phyloP scores from a whole-genome alignment of 2,113 vertebrate species.

The Neolamprologus toae region DNA sequence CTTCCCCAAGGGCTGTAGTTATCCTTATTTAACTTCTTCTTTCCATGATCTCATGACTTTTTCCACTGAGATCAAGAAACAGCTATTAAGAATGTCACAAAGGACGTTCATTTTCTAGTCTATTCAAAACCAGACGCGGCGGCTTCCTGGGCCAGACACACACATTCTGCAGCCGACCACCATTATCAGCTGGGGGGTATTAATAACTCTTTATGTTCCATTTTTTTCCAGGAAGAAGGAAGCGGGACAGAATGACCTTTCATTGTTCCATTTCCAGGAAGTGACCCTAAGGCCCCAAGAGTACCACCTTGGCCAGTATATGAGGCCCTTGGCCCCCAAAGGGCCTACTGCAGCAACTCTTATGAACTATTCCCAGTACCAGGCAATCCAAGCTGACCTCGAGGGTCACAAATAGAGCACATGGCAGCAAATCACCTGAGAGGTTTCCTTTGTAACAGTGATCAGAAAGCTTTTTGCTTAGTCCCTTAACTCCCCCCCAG shows the following conservation, averaged over 20 bases:
- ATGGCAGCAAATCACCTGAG: conserved; percentile 18
- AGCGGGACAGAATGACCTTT: conserved; percentile 45
- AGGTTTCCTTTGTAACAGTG: conserved; percentile 28
- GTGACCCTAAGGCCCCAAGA: conserved; percentile 11
- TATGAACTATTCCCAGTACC: conserved; percentile 18
- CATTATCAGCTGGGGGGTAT: conserved; percentile 40
- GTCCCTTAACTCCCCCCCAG: conserved; percentile 1
- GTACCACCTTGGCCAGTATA: background rate
- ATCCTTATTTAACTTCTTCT: conserved; percentile 7
- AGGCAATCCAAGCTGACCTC: conserved; percentile 21
- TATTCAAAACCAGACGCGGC: background rate
- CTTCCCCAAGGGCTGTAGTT: background rate
- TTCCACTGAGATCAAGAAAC: conserved; percentile 33
- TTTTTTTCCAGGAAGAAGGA: conserved; percentile 55
- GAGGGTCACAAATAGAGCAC: background rate
- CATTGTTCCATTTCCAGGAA: conserved; percentile 65
- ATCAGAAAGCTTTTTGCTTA: conserved; percentile 37
- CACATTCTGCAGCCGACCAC: background rate
- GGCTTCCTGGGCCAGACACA: background rate
- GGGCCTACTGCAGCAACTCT: background rate
- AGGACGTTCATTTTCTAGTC: conserved; percentile 1
- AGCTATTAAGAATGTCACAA: conserved; percentile 5
- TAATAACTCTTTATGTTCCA: conserved; percentile 50
- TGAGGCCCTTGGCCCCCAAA: background rate
- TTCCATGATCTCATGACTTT: conserved; percentile 50